A percentile compares a stretch with the other conserved stretches of the same genome.
Evolutionary conservation across 2,888 invertebrate genomes (phyloP).

Genomic region (Aphodius sticticus): DNA sequence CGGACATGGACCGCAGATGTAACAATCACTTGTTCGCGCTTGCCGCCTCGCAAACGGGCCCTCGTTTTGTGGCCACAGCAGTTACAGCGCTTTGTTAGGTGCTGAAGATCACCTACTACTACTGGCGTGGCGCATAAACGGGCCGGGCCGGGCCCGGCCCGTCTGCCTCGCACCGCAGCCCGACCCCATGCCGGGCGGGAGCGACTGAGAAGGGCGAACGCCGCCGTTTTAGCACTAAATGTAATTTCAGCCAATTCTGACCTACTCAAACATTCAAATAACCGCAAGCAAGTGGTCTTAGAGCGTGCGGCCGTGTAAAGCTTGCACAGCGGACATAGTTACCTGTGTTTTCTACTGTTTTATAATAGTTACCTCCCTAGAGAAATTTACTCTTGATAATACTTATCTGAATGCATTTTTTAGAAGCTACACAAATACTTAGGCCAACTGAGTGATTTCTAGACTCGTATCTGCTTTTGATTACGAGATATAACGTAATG

Average conservation of each 20-base stretch:
- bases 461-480: neutral
- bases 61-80: constrained; percentile 41
- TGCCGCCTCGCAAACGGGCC: neutral
- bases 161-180: constrained; percentile 55
- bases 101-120: constrained; percentile 18
- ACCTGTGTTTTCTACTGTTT: constrained; percentile 7
- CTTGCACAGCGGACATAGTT: constrained; percentile 29
- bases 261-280: constrained; percentile 48
- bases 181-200: constrained; percentile 7
- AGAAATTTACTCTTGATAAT: neutral
- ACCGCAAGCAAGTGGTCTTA: constrained; percentile 51
- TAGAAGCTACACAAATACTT: neutral
- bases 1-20: neutral
- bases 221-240: constrained; percentile 65
- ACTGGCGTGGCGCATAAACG: constrained; percentile 53
- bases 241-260: constrained; percentile 58
- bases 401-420: neutral
- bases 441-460: neutral
- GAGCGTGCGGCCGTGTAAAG: constrained; percentile 23
- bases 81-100: constrained; percentile 21
- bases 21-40: constrained; percentile 14
- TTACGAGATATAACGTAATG: neutral
- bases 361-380: neutral
- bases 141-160: constrained; percentile 64
- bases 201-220: constrained; percentile 48